phyloP scores from a whole-genome alignment of 2,113 vertebrate species.

The Merops nubicus region DNA sequence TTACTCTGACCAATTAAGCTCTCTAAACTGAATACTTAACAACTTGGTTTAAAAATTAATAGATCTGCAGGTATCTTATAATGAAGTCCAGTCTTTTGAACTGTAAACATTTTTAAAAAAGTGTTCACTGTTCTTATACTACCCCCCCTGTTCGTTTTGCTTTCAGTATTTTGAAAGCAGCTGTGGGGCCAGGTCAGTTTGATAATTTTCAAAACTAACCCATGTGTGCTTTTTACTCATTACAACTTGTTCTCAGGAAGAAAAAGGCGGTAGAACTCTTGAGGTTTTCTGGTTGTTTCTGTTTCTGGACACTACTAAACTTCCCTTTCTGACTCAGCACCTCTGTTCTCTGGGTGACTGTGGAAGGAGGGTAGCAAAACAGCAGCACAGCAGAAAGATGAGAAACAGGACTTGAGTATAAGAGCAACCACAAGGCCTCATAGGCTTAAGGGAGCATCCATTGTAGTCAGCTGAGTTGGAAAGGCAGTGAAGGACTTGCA shows the following conservation, averaged over 20 bases:
- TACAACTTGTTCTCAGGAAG: not conserved
- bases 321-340: constrained; percentile 48
- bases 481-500: not conserved
- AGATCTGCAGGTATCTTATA: not conserved
- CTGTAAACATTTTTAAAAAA: not conserved
- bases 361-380: not conserved
- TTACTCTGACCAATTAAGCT: not conserved
- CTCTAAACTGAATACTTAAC: not conserved
- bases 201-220: not conserved
- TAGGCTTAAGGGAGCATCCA: not conserved
- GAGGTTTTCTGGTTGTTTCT: constrained; percentile 45
- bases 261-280: constrained; percentile 13
- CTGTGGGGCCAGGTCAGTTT: not conserved
- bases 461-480: not conserved
- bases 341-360: not conserved
- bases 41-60: not conserved
- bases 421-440: not conserved
- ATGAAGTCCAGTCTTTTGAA: not conserved
- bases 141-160: not conserved
- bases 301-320: constrained; percentile 1
- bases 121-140: not conserved
- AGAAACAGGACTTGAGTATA: not conserved
- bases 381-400: not conserved
- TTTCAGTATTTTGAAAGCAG: not conserved
- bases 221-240: not conserved